These are phyloP conservation scores for Anthophora plumipes DNA, from an alignment of 2,888 invertebrate species.

Conservation along the genomic window DNA sequence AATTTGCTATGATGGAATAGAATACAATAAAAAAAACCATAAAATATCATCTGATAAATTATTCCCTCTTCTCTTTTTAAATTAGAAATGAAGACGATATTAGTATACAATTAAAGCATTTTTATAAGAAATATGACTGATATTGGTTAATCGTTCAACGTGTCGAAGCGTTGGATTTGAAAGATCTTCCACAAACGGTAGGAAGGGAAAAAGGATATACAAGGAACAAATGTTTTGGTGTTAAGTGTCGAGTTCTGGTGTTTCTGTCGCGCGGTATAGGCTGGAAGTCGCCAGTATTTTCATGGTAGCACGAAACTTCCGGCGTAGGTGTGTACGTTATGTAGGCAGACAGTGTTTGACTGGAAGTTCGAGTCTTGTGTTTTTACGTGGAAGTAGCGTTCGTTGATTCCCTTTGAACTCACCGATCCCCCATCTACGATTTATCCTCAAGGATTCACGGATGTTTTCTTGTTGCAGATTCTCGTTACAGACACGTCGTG, in stretches of 20 bases:
- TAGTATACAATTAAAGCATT: no score
- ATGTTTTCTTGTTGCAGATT: constrained; percentile 87
- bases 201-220: background rate
- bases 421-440: constrained; percentile 54
- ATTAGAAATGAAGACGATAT: no score
- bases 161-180: no score
- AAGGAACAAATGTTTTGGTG: constrained; percentile 21
- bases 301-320: constrained; percentile 70
- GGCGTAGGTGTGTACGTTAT: constrained; percentile 60
- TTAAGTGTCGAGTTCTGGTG: constrained; percentile 26
- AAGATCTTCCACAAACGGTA: background rate
- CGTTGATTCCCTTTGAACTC: constrained; percentile 62
- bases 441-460: constrained; percentile 47
- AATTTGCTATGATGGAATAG: no score
- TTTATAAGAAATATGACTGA: no score
- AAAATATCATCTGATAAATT: no score
- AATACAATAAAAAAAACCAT: no score
- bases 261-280: constrained; percentile 6
- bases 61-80: no score
- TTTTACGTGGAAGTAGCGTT: constrained; percentile 65
- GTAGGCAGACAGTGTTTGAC: constrained; percentile 57
- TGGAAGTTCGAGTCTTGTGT: constrained; percentile 34
- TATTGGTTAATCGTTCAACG: no score
- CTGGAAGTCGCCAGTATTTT: constrained; percentile 57
- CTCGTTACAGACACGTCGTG: constrained; percentile 94